Base-by-base conservation (phyloP, 2,888 invertebrate genomes). In the Pammene aurita region DNA sequence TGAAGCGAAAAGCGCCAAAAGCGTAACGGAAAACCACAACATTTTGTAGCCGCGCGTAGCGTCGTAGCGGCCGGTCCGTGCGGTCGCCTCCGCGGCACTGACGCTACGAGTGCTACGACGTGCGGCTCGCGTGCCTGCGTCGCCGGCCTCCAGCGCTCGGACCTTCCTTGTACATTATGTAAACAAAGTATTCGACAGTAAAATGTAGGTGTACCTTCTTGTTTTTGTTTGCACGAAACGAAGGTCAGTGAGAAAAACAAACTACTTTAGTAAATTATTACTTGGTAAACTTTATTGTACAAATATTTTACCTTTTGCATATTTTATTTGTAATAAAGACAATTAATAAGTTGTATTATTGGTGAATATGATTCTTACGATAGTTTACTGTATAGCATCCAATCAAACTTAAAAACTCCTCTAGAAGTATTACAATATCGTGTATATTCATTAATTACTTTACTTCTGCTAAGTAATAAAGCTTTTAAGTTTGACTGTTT, bases 151-250 rank as follows among this genome's bases (percentile, higher is more conserved):
- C 26, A 73, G 75, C 71, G 72, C 74, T 80, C 72, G 80, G 83
- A 86, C 83, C 82, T 82, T 82, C 80, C 55, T 63, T 57, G 77
- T 80, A 83, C 82, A 85, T 88, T 86, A 86, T 86, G 85, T 87
- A 89, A 89, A 89, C 89, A 89, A 89, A 85, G 84, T 86, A 85
- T 85, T 85, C 83, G 82, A 86, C 84, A 84, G 83, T 84, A 84
- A 84, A 82, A 82, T 75, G 80, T 81, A 77, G 26, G 26, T 2
- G 26, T 26, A 80, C 76, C 77, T 77, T 79, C 74, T 68, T 67
- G 58, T 70, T 66, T 66, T 67, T 69, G 64, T 66, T 65, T 57
- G 48, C 44, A 38, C 41, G 41, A 61, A 58, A 56, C 60, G 55
- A 66, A 70, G 66, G 70, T 66, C 56, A 61, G 56, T 10, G 38